phyloP scores from a whole-genome alignment of 2,797 vertebrate genomes.

The Moxostoma hubbsi region DNA sequence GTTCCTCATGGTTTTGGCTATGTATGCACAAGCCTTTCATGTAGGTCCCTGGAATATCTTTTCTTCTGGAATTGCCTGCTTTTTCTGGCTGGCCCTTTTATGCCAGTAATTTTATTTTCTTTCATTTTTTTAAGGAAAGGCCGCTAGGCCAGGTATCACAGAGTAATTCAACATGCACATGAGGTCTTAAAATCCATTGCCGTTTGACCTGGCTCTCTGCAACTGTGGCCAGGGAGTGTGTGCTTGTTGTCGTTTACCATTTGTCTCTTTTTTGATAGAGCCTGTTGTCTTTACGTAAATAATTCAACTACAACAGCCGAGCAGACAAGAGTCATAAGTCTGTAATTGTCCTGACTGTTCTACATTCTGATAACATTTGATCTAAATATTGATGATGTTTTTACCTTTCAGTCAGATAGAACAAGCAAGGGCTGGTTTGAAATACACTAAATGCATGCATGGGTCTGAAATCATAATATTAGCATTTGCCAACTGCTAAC shows the following conservation, averaged over 20 bases:
- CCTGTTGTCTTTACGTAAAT: neutral
- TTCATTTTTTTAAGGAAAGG: constrained; percentile 35
- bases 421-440: neutral
- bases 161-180: constrained; percentile 60
- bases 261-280: neutral
- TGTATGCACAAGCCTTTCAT: constrained; percentile 59
- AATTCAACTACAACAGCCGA: neutral
- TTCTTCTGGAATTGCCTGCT: neutral
- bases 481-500: too few species aligned
- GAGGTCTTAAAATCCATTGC: constrained; percentile 47
- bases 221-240: neutral
- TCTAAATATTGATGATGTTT: neutral
- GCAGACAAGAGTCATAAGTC: neutral
- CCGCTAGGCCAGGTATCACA: constrained; percentile 54
- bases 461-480: too few species aligned
- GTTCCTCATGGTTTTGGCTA: constrained; percentile 74
- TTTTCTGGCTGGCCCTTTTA: constrained; percentile 39
- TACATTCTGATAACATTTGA: neutral
- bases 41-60: constrained; percentile 32
- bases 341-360: neutral
- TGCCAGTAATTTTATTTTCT: constrained; percentile 58
- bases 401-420: neutral
- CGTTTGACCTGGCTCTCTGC: neutral
- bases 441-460: neutral
- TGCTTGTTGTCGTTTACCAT: neutral